Percentiles rank a stretch among this genome's conserved stretches.
Conservation (phyloP, 2,888 invertebrate genomes). For the Mantis religiosa region DNA sequence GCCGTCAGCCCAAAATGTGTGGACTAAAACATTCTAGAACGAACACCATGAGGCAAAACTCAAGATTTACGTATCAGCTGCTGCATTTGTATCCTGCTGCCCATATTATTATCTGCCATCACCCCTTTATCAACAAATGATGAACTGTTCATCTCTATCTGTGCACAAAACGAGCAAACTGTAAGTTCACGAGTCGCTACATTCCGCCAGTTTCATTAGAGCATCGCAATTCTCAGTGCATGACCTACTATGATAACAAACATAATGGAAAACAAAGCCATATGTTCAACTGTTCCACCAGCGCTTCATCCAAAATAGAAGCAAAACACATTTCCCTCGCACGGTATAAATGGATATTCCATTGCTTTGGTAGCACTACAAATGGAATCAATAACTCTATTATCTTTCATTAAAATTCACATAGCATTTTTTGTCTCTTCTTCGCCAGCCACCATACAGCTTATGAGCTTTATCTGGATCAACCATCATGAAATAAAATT, state of each 20-base stretch:
- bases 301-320: neutral
- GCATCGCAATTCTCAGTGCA: neutral
- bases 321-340: neutral
- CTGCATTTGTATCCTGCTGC: too few species aligned
- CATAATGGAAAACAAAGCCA: neutral
- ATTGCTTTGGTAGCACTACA: neutral
- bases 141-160: neutral
- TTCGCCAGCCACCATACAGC: neutral
- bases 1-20: too few species aligned
- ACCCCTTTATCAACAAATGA: neutral
- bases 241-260: neutral
- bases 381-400: neutral
- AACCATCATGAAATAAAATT: too few species aligned
- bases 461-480: too few species aligned
- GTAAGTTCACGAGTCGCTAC: neutral
- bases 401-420: neutral
- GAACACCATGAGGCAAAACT: too few species aligned
- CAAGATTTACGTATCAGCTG: too few species aligned
- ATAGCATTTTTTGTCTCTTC: neutral
- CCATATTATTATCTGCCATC: neutral
- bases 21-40: too few species aligned
- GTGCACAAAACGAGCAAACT: neutral
- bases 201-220: neutral
- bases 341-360: neutral
- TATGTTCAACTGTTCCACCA: neutral